A percentile compares a stretch with the other conserved stretches of the same genome.
phyloP scores from a whole-genome alignment of 2,113 vertebrate species.

The Dasypus novemcinctus region DNA sequence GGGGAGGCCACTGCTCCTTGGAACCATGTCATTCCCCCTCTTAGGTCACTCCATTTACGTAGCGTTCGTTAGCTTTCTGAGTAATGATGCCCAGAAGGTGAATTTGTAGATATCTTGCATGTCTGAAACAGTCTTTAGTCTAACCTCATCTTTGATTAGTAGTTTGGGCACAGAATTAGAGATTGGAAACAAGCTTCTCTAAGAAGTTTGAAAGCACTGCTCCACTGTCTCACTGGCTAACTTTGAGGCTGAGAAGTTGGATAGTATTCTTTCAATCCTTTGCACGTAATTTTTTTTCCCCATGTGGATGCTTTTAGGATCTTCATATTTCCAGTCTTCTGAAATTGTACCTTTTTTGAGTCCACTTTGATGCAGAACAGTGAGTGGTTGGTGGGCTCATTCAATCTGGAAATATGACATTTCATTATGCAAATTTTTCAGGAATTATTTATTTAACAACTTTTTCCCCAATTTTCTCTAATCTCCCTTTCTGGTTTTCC shows the following conservation, averaged over 20 bases:
- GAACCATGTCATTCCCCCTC: not conserved
- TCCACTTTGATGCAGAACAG: not conserved
- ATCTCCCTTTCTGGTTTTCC: not conserved
- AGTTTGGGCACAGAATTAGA: not conserved
- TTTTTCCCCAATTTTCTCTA: not conserved
- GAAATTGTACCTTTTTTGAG: not conserved
- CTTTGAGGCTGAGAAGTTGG: not conserved
- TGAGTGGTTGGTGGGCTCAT: not conserved
- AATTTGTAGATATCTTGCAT: not conserved
- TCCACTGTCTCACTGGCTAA: not conserved
- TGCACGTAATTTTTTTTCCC: not conserved
- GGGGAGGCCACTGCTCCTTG: not conserved
- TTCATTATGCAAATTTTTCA: not conserved
- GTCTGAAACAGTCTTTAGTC: not conserved
- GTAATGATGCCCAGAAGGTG: not conserved
- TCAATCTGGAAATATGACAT: not conserved
- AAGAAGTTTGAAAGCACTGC: not conserved
- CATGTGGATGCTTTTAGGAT: not conserved
- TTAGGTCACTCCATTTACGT: not conserved
- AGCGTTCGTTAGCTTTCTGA: not conserved
- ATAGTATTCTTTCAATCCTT: not conserved
- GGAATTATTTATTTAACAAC: not conserved
- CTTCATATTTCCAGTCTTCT: not conserved
- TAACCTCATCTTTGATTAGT: not conserved
- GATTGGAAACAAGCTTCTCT: not conserved